Evolutionary conservation across 2,797 vertebrate genomes (phyloP), one percentile per base, ranked within the genome.

Genomic region (Myripristis murdjan): DNA sequence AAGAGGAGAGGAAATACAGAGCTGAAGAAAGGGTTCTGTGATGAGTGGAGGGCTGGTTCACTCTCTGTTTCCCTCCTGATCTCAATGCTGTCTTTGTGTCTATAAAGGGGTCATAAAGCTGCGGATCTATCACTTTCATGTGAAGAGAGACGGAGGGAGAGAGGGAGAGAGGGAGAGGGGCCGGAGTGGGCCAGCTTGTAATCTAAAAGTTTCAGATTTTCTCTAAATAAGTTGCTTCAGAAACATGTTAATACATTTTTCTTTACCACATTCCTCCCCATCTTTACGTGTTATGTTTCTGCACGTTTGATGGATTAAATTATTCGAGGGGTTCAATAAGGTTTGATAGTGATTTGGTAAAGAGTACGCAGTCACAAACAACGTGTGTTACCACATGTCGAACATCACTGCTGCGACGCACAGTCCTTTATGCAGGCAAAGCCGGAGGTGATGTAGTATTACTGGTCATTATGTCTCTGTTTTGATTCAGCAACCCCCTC

Each of bases 51-150:
- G 81, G 60, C 79, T 78, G 81, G 61, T 82, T 83, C 66, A 15
- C 73, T 82, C 73, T 59, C 62, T 43, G 26, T 51, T 44, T 28
- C 58, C 20, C 23, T 44, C 48, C 82, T 46, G 77, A 83, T 88
- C 83, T 91, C 87, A 92, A 91, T 90, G 89, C 83, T 20, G 67
- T 87, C 91, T 92, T 92, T 91, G 89, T 91, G 85, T 87, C 67
- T 80, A 86, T 88, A 86, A 84, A 90, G 89, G 91, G 84, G 87
- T 88, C 89, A 91, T 90, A 89, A 92, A 92, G 84, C 74, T 83
- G 83, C 79, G 87, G 86, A 91, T 92, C 89, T 89, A 84, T 87
- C 91, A 92, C 91, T 90, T 90, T 92, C 86, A 85, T 92, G 91
- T 81, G 85, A 87, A 89, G 83, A 83, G 73, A 54, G 73, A 83